These are phyloP conservation scores for Ctenicera cuprea DNA, from an alignment of 2,888 invertebrate genomes.

Conservation along the genomic window DNA sequence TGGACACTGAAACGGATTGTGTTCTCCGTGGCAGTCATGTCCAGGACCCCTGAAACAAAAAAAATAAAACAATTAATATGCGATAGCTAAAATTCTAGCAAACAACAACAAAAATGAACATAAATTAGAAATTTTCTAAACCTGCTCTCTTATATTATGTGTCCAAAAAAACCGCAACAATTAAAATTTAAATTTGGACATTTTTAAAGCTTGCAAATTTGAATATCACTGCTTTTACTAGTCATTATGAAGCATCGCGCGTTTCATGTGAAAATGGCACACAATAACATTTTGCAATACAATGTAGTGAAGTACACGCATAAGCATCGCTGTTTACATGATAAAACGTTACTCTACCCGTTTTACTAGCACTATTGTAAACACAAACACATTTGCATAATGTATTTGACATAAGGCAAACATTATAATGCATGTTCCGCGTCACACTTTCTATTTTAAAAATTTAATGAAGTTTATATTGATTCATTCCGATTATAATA, in stretches of 20 bases:
- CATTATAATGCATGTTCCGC: background rate
- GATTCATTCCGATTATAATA: constrained; percentile 1
- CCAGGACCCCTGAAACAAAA: constrained; percentile 81
- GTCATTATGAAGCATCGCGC: background rate
- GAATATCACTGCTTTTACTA: too few relatives aligned
- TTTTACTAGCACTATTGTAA: constrained; percentile 15
- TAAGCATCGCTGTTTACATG: constrained; percentile 13
- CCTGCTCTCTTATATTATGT: too few relatives aligned
- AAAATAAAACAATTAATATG: constrained; percentile 40
- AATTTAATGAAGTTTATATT: constrained; percentile 7
- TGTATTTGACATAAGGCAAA: constrained; percentile 15
- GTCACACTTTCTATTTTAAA: constrained; percentile 25
- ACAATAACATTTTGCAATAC: constrained; percentile 4
- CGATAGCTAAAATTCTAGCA: background rate
- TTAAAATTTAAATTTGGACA: too few relatives aligned
- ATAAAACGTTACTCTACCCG: constrained; percentile 6
- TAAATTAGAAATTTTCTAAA: background rate
- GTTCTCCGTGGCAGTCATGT: constrained; percentile 89
- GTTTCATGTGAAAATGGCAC: background rate
- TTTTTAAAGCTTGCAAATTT: too few relatives aligned
- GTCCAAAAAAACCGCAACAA: too few relatives aligned
- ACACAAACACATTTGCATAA: constrained; percentile 31
- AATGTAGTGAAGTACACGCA: background rate
- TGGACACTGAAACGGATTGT: constrained; percentile 96
- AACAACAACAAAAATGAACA: background rate